Base-by-base conservation (phyloP, 2,888 invertebrate genomes). In the Plemyria rubiginata region DNA sequence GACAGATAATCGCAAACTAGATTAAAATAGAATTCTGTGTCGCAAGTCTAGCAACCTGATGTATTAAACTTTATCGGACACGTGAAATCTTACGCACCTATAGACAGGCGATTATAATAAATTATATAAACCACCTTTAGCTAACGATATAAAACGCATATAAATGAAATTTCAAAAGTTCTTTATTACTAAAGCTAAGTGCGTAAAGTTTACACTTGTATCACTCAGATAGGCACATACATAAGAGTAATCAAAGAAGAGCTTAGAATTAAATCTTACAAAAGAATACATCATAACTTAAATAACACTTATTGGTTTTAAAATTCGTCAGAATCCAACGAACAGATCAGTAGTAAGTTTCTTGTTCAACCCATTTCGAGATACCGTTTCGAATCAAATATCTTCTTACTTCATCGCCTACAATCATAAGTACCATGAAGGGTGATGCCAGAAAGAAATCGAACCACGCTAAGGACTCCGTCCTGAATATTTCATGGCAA, bases 371-470 rank as follows among this genome's bases (percentile, higher is more conserved):
- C 95, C 95, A 96, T 67, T 95, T 94, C 0, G 95, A 95, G 0
- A 95, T 93, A 76, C 94, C 93, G 66, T 93, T 93, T 67, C 97
- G 93, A 41, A 97, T 94, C 68, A 96, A 86, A 72, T 93, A 95
- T 71, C 96, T 95, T 66, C 97, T 93, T 8, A 94, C 63, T 85
- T 97, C 97, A 77, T 97, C 97, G 67, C 94, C 95, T 11, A 95
- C 72, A 70, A 97, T 94, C 87, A 97, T 97, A 9, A 96, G 85
- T 36, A 96, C 58, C 70, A 95, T 95, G 83, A 96, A 97, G 5
- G 97, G 97, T 12, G 95, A 58, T 0, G 96, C 94, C 6, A 96
- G 94, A 70, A 96, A 86, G 93, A 96, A 95, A 90, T 96, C 96
- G 66, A 94, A 87, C 84, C 95, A 94, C 62, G 94, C 83, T 60